Conservation (phyloP, 1,140 invertebrate genomes). For the Chymomyza costata region DNA sequence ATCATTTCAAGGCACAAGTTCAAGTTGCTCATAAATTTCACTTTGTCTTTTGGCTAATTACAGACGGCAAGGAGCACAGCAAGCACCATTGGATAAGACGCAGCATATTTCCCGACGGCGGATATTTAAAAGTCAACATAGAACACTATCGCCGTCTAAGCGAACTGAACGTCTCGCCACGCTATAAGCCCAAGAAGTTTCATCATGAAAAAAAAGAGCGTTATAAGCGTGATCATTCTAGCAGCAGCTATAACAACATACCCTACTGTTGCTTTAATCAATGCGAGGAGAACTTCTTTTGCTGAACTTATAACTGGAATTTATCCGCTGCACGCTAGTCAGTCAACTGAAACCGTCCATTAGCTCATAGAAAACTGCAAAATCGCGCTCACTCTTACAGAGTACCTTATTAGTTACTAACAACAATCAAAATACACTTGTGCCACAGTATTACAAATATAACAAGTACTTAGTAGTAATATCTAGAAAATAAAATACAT, state of each 20-base stretch:
- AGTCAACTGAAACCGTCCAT: conserved; percentile 44
- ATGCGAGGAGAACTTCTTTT: conserved; percentile 70
- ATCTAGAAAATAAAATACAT: not conserved
- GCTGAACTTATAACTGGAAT: conserved; percentile 16
- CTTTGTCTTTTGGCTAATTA: conserved; percentile 10
- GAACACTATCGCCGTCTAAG: conserved; percentile 51
- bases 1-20: conserved; percentile 62
- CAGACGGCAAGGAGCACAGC: conserved; percentile 49
- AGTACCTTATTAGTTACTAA: conserved; percentile 50
- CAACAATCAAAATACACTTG: too few species aligned
- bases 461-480: too few species aligned
- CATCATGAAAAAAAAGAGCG: conserved; percentile 53
- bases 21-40: conserved; percentile 34
- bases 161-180: conserved; percentile 47
- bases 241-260: conserved; percentile 52
- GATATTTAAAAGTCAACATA: conserved; percentile 61
- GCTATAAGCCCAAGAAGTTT: conserved; percentile 60
- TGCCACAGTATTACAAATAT: conserved; percentile 46
- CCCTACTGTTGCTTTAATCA: conserved; percentile 61
- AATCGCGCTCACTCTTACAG: conserved; percentile 64
- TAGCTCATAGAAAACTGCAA: conserved; percentile 16
- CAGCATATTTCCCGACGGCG: conserved; percentile 57
- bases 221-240: conserved; percentile 46
- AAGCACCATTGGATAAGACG: conserved; percentile 46
- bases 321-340: conserved; percentile 12